phyloP scores from a whole-genome alignment of 2,888 invertebrate genomes.

The Metopia argyrocephala region DNA sequence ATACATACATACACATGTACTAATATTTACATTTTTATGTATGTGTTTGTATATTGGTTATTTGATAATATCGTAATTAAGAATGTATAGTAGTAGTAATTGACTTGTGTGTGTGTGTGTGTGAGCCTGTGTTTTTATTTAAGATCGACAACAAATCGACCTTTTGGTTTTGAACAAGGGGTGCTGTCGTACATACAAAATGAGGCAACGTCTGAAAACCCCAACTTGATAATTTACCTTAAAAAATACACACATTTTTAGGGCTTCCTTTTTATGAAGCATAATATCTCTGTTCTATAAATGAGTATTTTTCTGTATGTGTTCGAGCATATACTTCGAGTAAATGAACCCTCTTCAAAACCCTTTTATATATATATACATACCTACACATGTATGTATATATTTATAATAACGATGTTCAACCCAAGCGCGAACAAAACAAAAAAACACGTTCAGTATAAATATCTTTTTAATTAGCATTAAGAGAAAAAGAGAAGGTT shows the following conservation, averaged over 20 bases:
- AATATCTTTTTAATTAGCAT: neutral
- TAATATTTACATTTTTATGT: neutral
- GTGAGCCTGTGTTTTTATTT: conserved; percentile 6
- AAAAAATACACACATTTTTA: conserved; percentile 40
- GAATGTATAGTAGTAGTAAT: too few relatives aligned
- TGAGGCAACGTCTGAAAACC: conserved; percentile 16
- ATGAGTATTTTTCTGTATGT: neutral
- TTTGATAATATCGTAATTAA: neutral
- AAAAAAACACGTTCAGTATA: conserved; percentile 1
- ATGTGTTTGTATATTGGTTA: neutral
- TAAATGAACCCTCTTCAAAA: neutral
- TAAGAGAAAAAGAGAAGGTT: conserved; percentile 38
- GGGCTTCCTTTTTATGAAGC: conserved; percentile 27
- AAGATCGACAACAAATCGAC: conserved; percentile 35
- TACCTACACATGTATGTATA: neutral
- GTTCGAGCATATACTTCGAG: neutral
- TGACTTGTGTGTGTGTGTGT: neutral
- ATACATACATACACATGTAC: neutral
- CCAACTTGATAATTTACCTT: conserved; percentile 13
- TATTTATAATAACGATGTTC: conserved; percentile 28
- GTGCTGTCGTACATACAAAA: neutral
- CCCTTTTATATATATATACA: neutral
- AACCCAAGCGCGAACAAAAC: conserved; percentile 5
- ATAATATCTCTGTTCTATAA: neutral
- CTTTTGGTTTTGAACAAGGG: conserved; percentile 19